These are phyloP conservation scores for Carettochelys insculpta DNA, from an alignment of 2,113 vertebrate genomes.

Conservation along the genomic window DNA sequence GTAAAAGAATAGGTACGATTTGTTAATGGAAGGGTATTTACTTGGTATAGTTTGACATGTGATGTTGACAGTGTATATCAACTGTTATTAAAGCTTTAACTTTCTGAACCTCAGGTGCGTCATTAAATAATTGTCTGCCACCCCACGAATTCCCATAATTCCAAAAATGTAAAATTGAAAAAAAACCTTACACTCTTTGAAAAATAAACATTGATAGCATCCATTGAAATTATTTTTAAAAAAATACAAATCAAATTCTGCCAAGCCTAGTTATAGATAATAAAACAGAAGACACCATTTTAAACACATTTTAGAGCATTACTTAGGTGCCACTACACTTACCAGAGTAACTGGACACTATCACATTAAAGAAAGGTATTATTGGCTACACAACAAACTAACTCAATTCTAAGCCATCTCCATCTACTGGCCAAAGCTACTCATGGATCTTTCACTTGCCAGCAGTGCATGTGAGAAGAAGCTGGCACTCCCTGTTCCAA, in stretches of 20 bases:
- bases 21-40: neutral
- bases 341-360: fast-evolving
- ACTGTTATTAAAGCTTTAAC: neutral
- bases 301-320: neutral
- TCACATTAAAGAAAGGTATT: neutral
- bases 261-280: neutral
- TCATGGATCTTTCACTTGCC: slow-evolving; percentile 8
- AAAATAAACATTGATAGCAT: neutral
- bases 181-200: neutral
- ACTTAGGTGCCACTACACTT: neutral
- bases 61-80: neutral
- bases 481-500: too few relatives aligned
- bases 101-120: neutral
- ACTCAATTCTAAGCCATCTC: neutral
- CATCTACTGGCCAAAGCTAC: neutral
- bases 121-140: neutral
- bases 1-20: neutral
- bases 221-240: neutral
- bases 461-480: neutral
- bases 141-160: neutral
- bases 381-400: neutral
- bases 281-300: neutral
- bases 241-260: neutral
- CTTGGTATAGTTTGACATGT: neutral
- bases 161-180: neutral